Percentiles rank a stretch among this genome's conserved stretches.
Conservation (phyloP, 1,140 invertebrate genomes). For the Heliconius hewitsoni region DNA sequence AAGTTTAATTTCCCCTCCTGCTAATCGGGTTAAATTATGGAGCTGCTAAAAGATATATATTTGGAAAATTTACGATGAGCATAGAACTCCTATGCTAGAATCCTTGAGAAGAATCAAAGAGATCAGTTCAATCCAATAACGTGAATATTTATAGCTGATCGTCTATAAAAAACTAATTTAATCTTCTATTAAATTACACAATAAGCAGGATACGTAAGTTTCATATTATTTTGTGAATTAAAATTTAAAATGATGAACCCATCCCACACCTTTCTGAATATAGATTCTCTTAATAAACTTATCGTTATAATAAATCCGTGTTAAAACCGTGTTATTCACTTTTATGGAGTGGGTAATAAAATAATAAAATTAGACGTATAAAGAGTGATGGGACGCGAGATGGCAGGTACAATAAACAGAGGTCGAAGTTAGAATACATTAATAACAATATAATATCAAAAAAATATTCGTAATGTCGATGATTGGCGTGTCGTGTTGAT, state of each 20-base stretch:
- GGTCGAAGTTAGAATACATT: neutral
- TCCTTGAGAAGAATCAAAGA: too few relatives aligned
- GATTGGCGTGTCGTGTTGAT: slow-evolving; percentile 62
- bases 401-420: slow-evolving; percentile 11
- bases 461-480: neutral
- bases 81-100: too few relatives aligned
- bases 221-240: slow-evolving; percentile 32
- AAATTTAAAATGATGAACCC: slow-evolving; percentile 70
- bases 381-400: slow-evolving; percentile 31
- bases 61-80: too few relatives aligned
- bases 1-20: too few relatives aligned
- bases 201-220: neutral
- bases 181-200: neutral
- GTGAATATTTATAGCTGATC: neutral
- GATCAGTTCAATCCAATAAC: neutral
- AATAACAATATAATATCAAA: neutral
- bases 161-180: neutral
- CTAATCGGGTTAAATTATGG: too few relatives aligned
- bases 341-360: slow-evolving; percentile 40
- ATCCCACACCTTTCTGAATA: slow-evolving; percentile 50
- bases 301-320: slow-evolving; percentile 48
- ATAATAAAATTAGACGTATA: slow-evolving; percentile 48
- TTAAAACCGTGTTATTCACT: slow-evolving; percentile 46
- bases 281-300: slow-evolving; percentile 19
- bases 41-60: too few relatives aligned